A percentile compares a stretch with the other conserved stretches of the same genome.
Conservation (phyloP, 2,113 vertebrate species). For the Galbula dea region DNA sequence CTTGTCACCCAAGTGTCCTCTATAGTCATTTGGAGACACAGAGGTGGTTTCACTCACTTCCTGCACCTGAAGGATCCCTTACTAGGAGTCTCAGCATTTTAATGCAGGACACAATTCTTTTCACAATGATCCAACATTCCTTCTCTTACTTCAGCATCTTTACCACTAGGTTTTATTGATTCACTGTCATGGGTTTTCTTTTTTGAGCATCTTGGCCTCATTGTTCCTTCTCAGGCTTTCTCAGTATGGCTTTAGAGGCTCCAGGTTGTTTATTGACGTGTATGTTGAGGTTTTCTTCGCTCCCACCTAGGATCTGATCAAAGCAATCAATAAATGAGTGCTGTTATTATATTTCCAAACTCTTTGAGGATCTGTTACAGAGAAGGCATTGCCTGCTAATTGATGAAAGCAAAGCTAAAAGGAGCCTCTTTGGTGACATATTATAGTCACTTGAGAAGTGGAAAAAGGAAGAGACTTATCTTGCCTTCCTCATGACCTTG, state of each 20-base stretch:
- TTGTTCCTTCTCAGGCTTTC: conserved; percentile 11
- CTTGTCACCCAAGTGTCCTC: neutral
- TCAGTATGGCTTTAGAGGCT: conserved; percentile 18
- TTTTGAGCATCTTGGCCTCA: conserved; percentile 9
- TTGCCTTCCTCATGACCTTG: neutral
- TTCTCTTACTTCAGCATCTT: conserved; percentile 24
- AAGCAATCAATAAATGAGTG: conserved; percentile 58
- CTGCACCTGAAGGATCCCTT: neutral
- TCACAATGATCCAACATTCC: neutral
- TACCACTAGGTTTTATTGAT: conserved; percentile 43
- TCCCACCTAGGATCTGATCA: conserved; percentile 47
- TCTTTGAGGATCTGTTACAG: conserved; percentile 21
- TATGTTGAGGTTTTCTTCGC: conserved; percentile 24
- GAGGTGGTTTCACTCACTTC: neutral
- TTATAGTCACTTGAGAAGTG: neutral
- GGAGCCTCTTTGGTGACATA: neutral
- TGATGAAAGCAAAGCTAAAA: conserved; percentile 32
- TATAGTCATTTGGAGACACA: neutral
- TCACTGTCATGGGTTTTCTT: conserved; percentile 31
- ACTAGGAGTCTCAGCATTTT: neutral
- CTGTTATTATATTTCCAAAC: conserved; percentile 48
- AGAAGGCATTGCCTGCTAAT: neutral
- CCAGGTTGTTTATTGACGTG: conserved; percentile 43
- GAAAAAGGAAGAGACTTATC: neutral
- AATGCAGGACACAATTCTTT: neutral